These are phyloP conservation scores for Balanococcus diminutus DNA, from an alignment of 2,888 invertebrate species.

Conservation along the genomic window DNA sequence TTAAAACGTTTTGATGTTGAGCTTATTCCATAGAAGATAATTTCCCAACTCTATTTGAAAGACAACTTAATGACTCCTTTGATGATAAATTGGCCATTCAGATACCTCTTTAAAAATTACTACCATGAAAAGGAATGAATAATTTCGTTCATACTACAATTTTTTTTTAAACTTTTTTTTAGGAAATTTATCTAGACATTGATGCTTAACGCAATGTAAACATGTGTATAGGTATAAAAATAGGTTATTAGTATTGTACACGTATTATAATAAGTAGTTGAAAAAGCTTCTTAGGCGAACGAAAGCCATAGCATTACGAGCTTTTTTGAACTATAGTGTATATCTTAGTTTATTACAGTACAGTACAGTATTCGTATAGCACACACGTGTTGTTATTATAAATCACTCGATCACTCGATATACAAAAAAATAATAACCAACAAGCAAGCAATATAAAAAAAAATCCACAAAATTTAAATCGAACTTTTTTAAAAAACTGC, in stretches of 20 bases:
- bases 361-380: background rate
- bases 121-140: background rate
- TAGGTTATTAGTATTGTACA: conserved; percentile 8
- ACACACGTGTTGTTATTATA: conserved; percentile 4
- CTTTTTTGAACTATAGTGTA: background rate
- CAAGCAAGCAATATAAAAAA: background rate
- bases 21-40: no score
- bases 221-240: conserved; percentile 6
- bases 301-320: background rate
- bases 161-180: background rate
- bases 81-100: no score
- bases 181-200: conserved; percentile 12
- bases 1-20: no score
- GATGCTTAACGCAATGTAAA: background rate
- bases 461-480: background rate
- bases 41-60: no score
- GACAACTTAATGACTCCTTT: no score
- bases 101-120: background rate
- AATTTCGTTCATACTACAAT: conserved; percentile 14
- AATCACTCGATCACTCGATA: background rate
- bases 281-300: background rate
- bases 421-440: background rate
- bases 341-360: background rate
- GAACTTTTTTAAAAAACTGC: background rate
- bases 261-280: background rate